Evolutionary conservation across 2,888 invertebrate species (phyloP), one percentile per base, ranked within the genome.

Genomic region (Melanchra persicariae): DNA sequence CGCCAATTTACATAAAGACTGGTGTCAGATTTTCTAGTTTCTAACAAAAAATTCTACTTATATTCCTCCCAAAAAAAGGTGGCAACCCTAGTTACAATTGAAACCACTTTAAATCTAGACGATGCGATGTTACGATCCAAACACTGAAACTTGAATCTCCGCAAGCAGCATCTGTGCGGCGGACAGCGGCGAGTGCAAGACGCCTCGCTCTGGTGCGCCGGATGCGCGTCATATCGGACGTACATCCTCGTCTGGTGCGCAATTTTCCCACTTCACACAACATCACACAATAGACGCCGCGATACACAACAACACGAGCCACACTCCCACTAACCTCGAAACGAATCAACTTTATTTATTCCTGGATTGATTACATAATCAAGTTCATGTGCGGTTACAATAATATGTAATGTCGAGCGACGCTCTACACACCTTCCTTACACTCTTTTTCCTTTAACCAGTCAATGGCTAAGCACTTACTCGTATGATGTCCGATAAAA

Each of bases 211-310:
- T 85, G 84, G 78, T 82, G 76, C 84, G 85, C 90, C 93, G 93
- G 94, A 94, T 88, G 88, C 90, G 88, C 94, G 93, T 95, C 94
- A 93, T 85, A 87, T 92, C 91, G 91, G 91, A 93, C 94, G 94
- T 91, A 93, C 93, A 93, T 94, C 94, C 95, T 93, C 90, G 85
- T 89, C 90, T 90, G 87, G 86, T 89, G 91, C 89, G 89, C 91
- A 92, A 91, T 93, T 92, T 91, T 90, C 89, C 88, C 89, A 89
- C 90, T 91, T 92, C 92, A 82, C 81, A 82, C 76, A 77, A 86
- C 68, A 87, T 85, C 81, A 81, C 78, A 87, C 85, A 86, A 85
- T 83, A 87, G 86, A 87, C 81, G 85, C 83, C 79, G 87, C 88
- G 89, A 85, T 88, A 86, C 62, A 78, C 70, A 74, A 77, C 78